phyloP scores from a whole-genome alignment of 2,113 vertebrate genomes.

The Gopherus flavomarginatus region DNA sequence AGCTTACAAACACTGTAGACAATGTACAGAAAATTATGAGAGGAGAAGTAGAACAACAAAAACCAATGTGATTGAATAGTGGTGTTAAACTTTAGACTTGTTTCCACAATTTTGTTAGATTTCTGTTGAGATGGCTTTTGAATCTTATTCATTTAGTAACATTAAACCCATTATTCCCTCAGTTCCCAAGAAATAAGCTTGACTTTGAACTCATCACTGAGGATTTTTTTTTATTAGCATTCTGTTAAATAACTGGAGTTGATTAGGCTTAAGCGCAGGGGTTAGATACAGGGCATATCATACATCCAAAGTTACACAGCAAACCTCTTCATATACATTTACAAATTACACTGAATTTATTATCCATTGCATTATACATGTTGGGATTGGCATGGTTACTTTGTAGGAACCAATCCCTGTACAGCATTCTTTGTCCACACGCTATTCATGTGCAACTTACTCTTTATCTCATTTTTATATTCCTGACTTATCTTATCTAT shows the following conservation, averaged over 20 bases:
- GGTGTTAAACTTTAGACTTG: neutral
- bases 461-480: neutral
- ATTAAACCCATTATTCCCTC: neutral
- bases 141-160: too few relatives aligned
- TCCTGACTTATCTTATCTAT: neutral
- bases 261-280: neutral
- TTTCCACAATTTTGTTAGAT: neutral
- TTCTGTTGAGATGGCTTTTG: neutral
- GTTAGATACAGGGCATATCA: neutral
- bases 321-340: neutral
- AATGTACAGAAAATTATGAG: slow-evolving; percentile 36
- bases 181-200: neutral
- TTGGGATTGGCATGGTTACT: neutral
- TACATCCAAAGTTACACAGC: neutral
- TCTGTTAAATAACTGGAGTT: neutral
- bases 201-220: neutral
- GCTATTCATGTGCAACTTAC: neutral
- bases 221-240: neutral
- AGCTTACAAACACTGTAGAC: slow-evolving; percentile 36
- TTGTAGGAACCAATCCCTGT: neutral
- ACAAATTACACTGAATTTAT: neutral
- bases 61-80: neutral
- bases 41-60: slow-evolving; percentile 30
- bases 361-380: neutral
- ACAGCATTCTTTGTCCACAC: neutral